Conservation (phyloP, 2,888 invertebrate species). For the Drosophila testacea region DNA sequence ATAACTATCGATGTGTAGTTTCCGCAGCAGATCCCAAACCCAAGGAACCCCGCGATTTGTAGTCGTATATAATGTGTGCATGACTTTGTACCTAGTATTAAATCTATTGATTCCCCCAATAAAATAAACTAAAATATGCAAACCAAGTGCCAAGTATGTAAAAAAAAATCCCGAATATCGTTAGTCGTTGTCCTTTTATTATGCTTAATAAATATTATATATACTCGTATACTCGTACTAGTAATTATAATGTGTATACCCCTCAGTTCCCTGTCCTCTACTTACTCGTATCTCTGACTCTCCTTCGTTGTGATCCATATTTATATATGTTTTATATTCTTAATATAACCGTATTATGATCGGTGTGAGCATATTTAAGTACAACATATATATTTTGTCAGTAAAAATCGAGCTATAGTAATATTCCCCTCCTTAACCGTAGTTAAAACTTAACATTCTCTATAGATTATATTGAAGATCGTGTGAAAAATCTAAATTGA, state of each 20-base stretch:
- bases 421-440: constrained; percentile 29
- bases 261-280: constrained; percentile 14
- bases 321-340: constrained; percentile 40
- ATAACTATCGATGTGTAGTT: constrained; percentile 65
- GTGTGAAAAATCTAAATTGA: constrained; percentile 59
- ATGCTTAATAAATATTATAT: constrained; percentile 19
- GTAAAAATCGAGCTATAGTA: constrained; percentile 28
- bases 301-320: constrained; percentile 30
- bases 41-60: constrained; percentile 39
- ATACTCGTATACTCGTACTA: constrained; percentile 13
- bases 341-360: constrained; percentile 41
- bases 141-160: constrained; percentile 46
- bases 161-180: constrained; percentile 37
- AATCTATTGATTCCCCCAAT: constrained; percentile 10
- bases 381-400: constrained; percentile 15
- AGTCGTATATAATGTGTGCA: constrained; percentile 58
- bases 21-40: constrained; percentile 18
- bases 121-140: constrained; percentile 1
- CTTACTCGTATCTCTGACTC: constrained; percentile 20
- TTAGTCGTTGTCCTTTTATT: constrained; percentile 51
- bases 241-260: constrained; percentile 28
- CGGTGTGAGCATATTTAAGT: constrained; percentile 47
- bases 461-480: constrained; percentile 50
- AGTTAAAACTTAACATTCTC: constrained; percentile 40
- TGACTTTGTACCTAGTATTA: constrained; percentile 51